phyloP scores from a whole-genome alignment of 2,888 invertebrate genomes.

The Orthosia incerta region DNA sequence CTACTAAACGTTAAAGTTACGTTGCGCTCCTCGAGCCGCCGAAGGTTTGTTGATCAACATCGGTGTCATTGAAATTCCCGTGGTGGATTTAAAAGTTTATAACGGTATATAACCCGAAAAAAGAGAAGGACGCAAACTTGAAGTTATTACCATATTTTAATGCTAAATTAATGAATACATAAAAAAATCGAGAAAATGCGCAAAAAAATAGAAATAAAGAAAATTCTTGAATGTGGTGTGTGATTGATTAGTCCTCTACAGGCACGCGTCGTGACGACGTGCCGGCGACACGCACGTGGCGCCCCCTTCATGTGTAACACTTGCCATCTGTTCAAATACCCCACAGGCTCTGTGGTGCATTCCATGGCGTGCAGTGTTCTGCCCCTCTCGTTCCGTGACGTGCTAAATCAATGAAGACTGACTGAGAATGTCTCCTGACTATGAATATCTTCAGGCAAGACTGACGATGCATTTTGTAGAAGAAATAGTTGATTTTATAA shows the following conservation, averaged over 20 bases:
- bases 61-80: slow-evolving; percentile 76
- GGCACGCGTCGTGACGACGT: slow-evolving; percentile 64
- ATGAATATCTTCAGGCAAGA: slow-evolving; percentile 77
- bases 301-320: slow-evolving; percentile 84
- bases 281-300: slow-evolving; percentile 54
- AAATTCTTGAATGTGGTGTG: slow-evolving; percentile 89
- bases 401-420: slow-evolving; percentile 83
- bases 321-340: slow-evolving; percentile 85
- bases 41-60: slow-evolving; percentile 79
- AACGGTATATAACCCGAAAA: slow-evolving; percentile 80
- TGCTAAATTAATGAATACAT: slow-evolving; percentile 90
- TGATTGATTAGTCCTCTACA: slow-evolving; percentile 87
- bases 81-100: slow-evolving; percentile 80
- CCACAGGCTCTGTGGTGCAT: slow-evolving; percentile 61
- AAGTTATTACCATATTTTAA: slow-evolving; percentile 90
- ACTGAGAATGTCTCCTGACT: slow-evolving; percentile 77
- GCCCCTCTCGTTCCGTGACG: slow-evolving; percentile 67
- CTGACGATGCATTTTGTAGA: slow-evolving; percentile 87
- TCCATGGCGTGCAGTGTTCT: slow-evolving; percentile 66
- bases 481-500: slow-evolving; percentile 80
- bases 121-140: slow-evolving; percentile 88
- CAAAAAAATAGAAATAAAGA: slow-evolving; percentile 90
- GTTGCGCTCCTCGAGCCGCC: slow-evolving; percentile 79
- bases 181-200: slow-evolving; percentile 82
- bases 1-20: slow-evolving; percentile 77